Evolutionary conservation across 1,140 invertebrate genomes (phyloP), one percentile per base, ranked within the genome.

Genomic region (Trachymyrmex septentrionalis): DNA sequence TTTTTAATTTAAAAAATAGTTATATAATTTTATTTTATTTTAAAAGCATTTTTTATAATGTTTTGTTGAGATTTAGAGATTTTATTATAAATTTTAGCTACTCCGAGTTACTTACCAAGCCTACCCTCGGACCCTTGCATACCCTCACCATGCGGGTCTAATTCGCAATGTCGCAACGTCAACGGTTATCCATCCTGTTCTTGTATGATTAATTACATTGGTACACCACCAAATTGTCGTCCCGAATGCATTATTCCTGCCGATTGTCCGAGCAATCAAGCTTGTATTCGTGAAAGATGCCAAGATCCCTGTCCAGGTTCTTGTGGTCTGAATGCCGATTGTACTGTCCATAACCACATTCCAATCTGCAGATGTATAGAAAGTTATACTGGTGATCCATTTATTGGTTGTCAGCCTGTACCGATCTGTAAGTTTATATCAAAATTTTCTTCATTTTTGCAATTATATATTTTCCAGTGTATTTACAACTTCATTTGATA

Each of bases 181-280:
- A 96, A 96, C 85, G 95, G 95, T 30, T 95, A 94, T 57, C 96
- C 96, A 21, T 96, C 96, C 1, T 97, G 97, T 77, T 94, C 95
- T 12, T 96, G 95, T 72, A 76, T 85, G 27, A 69, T 91, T 0
- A 92, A 88, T 21, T 96, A 94, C 59, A 92, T 93, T 71, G 95
- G 96, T 64, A 93, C 88, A 75, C 95, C 96, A 71, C 95, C 95
- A 93, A 96, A 92, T 88, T 97, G 97, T 93, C 96, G 96, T 78
- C 97, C 97, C 1, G 97, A 97, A 94, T 97, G 97, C 90, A 96
- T 97, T 12, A 96, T 97, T 3, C 97, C 97, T 93, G 96, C 96
- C 66, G 96, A 98, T 92, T 98, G 97, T 94, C 95, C 97, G 34
- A 95, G 96, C 86, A 96, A 97, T 88, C 95, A 96, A 84, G 97